Evolutionary conservation across 2,888 invertebrate genomes (phyloP), one percentile per base, ranked within the genome.

Genomic region (Lamellibrachia satsuma): DNA sequence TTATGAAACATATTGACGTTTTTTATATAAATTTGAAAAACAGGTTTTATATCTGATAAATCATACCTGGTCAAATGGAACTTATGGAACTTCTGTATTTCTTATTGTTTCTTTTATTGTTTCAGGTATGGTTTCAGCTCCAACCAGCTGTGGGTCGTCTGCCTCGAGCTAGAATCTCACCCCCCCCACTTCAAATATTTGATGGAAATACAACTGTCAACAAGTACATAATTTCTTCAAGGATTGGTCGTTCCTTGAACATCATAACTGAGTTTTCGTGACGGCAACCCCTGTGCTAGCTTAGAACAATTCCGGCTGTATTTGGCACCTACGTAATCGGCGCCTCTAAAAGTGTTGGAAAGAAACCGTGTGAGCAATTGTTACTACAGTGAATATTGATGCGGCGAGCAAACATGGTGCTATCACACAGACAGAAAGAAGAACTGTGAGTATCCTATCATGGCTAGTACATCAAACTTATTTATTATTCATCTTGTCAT

Each of bases 391-490:
- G 75, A 75, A 75, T 75, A 75, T 75, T 75, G 22, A 75, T 75
- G 75, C 75, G 75, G 75, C 75, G 75, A 75, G 75, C 75, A 75
- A 93, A 52, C 27, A 93, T 93, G 93, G 93, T 93, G 90, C 92
- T 93, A 52, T 93, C 93, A 55, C 93, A 93, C 90, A 93, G 93
- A 92, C 93, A 93, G 92, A 90, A 92, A 52, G 93, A 93, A 92
- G 93, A 93, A 91, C 91, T 93, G 93, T 93, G 90, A 92, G 93
- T 93, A 91, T 52, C 39, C 39, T 39, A 39, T 39, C 39, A 39
- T 39, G 39, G 39, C 39, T 39, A 39, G 39, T 39, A 39, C 39
- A 39, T 39, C 39, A 39, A 39, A 39, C 39, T 39, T 39, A 39
- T 39, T 39, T 39, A 39, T 39, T 39, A 39, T 39, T 39, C 39